A percentile compares a stretch with the other conserved stretches of the same genome.
Evolutionary conservation across 2,113 vertebrate species (phyloP).

Genomic region (Aix galericulata): DNA sequence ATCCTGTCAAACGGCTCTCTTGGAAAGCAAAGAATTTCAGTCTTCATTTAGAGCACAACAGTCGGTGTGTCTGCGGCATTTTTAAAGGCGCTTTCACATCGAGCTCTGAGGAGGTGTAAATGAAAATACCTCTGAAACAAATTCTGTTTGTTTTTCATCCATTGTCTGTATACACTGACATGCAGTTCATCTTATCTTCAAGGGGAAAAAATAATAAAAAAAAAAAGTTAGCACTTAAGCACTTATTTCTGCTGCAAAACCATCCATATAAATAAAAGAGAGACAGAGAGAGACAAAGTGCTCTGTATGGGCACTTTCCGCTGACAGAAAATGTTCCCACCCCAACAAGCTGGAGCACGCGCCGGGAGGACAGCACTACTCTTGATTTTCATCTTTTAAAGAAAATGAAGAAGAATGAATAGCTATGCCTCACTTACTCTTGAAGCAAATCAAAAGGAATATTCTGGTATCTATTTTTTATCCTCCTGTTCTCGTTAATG

Average conservation of each 20-base stretch:
- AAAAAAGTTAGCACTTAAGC: slow-evolving; percentile 45
- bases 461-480: slow-evolving; percentile 60
- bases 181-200: slow-evolving; percentile 34
- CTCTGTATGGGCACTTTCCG: slow-evolving; percentile 40
- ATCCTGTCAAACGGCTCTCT: background rate
- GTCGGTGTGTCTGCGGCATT: background rate
- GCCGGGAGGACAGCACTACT: background rate
- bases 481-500: slow-evolving; percentile 67
- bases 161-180: background rate
- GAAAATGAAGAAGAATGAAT: slow-evolving; percentile 73
- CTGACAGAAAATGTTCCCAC: slow-evolving; percentile 54
- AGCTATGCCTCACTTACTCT: slow-evolving; percentile 67
- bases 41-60: slow-evolving; percentile 36
- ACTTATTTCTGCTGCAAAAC: slow-evolving; percentile 48
- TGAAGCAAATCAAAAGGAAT: slow-evolving; percentile 71
- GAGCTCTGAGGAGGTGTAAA: background rate
- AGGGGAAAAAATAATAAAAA: background rate
- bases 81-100: slow-evolving; percentile 38
- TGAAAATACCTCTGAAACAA: slow-evolving; percentile 37
- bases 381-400: slow-evolving; percentile 34
- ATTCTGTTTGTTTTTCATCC: slow-evolving; percentile 45
- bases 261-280: slow-evolving; percentile 59
- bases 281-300: slow-evolving; percentile 57
- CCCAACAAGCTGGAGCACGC: background rate
- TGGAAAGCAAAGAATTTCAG: slow-evolving; percentile 12